Percentiles rank a stretch among this genome's conserved stretches.
Evolutionary conservation across 35 echinoderm and acorn worm species (phyloP).

Genomic region (Nesometra sesokonis): DNA sequence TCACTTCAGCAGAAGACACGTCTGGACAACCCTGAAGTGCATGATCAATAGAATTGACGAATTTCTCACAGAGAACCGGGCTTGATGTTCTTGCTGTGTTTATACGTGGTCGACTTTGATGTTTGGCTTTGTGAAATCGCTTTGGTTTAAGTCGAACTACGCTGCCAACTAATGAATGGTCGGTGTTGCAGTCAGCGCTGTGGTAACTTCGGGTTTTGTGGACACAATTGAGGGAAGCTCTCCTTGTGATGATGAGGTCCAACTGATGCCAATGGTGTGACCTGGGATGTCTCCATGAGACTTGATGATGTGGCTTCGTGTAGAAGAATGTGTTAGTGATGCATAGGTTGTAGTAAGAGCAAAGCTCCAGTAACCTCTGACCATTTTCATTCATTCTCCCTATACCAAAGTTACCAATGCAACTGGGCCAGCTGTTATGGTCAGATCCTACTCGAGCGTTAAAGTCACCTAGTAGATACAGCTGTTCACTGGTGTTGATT

Average conservation of each 20-base stretch:
- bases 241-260: slow-evolving; percentile 13
- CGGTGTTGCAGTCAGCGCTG: no score
- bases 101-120: no score
- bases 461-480: slow-evolving; percentile 33
- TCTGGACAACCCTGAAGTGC: not conserved
- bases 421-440: not conserved
- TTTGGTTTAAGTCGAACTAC: not conserved
- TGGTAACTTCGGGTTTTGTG: not conserved
- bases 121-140: not conserved
- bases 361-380: slow-evolving; percentile 6
- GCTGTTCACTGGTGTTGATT: not conserved
- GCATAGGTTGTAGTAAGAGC: no score
- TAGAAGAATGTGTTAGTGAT: slow-evolving; percentile 50
- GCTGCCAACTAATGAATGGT: slow-evolving; percentile 2
- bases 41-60: not conserved
- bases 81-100: not conserved
- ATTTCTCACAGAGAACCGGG: not conserved
- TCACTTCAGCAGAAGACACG: not conserved
- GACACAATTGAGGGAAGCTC: not conserved
- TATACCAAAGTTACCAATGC: slow-evolving; percentile 17
- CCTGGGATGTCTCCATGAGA: slow-evolving; percentile 38
- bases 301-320: slow-evolving; percentile 10
- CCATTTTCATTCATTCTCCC: slow-evolving; percentile 50
- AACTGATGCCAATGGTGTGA: no score
- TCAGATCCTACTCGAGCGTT: slow-evolving; percentile 38